Percentiles rank a stretch among this genome's conserved stretches.
These are phyloP conservation scores for Eretmocerus hayati DNA, from an alignment of 2,888 invertebrate genomes.

Conservation along the genomic window DNA sequence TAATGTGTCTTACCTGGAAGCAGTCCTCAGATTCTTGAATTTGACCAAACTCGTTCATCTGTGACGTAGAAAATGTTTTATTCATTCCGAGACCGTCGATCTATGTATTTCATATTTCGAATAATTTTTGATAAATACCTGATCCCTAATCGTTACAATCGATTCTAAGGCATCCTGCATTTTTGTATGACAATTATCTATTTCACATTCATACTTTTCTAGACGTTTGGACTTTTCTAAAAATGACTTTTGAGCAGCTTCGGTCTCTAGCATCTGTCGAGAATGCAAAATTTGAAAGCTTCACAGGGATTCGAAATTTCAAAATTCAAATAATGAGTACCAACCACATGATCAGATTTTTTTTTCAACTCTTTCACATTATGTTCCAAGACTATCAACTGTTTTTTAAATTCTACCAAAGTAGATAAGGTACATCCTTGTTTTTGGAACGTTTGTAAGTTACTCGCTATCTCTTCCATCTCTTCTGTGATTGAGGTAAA, in stretches of 20 bases:
- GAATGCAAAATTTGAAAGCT: background rate
- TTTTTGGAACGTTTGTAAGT: constrained; percentile 31
- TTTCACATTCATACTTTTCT: constrained; percentile 36
- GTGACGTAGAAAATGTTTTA: background rate
- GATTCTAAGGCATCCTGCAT: constrained; percentile 39
- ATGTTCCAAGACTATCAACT: constrained; percentile 26
- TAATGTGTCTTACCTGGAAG: constrained; percentile 17
- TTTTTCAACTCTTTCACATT: constrained; percentile 33
- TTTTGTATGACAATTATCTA: constrained; percentile 37
- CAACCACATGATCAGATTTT: constrained; percentile 34
- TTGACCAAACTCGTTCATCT: constrained; percentile 23
- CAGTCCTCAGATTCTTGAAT: constrained; percentile 10
- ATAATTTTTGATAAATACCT: too few relatives aligned
- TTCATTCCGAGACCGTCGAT: too few relatives aligned
- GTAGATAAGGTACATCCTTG: constrained; percentile 27
- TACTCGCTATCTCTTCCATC: constrained; percentile 33
- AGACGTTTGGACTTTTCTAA: constrained; percentile 31
- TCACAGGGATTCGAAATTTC: background rate
- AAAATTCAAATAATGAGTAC: constrained; percentile 19
- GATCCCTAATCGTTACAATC: constrained; percentile 29
- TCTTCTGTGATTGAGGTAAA: constrained; percentile 34
- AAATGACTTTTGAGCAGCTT: constrained; percentile 30
- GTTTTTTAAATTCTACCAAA: constrained; percentile 14
- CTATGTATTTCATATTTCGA: too few relatives aligned
- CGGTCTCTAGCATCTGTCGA: constrained; percentile 33